A percentile compares a stretch with the other conserved stretches of the same genome.
Conservation (phyloP, 2,113 vertebrate genomes). For the human (Homo sapiens) region DNA sequence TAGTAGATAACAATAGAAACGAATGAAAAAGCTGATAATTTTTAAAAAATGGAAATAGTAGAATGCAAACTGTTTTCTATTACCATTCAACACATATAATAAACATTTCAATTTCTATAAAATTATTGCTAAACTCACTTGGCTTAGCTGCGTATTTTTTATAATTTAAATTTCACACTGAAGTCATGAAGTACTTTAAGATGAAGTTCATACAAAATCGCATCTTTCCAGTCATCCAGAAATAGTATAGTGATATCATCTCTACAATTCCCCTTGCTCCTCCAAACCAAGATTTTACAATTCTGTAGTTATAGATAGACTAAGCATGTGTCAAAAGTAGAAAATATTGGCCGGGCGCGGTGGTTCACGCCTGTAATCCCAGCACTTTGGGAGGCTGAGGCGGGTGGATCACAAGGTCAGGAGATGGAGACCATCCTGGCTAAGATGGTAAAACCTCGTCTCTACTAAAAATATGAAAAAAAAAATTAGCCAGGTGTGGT, state of each 20-base stretch:
- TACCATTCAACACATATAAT: conserved; percentile 30
- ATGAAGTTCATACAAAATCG: conserved; percentile 45
- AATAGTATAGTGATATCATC: conserved; percentile 23
- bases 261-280: background rate
- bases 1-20: conserved; percentile 26
- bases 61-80: conserved; percentile 30
- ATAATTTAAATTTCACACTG: conserved; percentile 41
- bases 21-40: conserved; percentile 40
- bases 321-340: background rate
- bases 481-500: too few species aligned
- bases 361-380: too few species aligned
- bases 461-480: too few species aligned
- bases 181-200: conserved; percentile 43
- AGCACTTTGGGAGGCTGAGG: too few species aligned
- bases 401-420: too few species aligned
- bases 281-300: background rate
- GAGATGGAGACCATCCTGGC: too few species aligned
- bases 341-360: background rate
- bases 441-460: too few species aligned
- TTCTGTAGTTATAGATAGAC: conserved; percentile 7
- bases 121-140: conserved; percentile 32
- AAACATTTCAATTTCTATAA: conserved; percentile 53
- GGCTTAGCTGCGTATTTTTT: conserved; percentile 15
- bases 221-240: conserved; percentile 15
- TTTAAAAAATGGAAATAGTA: conserved; percentile 19